Evolutionary conservation across 2,113 vertebrate species (phyloP).

Genomic region (Macheiramphus alcinus): DNA sequence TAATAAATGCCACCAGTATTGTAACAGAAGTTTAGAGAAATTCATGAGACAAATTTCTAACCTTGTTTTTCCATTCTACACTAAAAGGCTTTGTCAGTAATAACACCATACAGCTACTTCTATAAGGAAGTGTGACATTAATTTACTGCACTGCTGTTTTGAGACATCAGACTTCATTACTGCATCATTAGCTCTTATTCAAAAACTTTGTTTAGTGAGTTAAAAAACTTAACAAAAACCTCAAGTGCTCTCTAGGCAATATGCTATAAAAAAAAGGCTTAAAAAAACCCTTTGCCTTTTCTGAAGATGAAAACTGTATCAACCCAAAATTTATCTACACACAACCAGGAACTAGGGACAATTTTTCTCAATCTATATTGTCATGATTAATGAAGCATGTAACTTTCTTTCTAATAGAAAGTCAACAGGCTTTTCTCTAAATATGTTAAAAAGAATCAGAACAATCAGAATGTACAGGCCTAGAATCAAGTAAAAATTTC

Average conservation of each 20-base stretch:
- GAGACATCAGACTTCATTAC: background rate
- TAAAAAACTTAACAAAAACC: background rate
- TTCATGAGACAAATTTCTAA: background rate
- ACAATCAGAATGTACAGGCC: background rate
- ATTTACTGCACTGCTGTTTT: background rate
- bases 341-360: background rate
- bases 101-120: background rate
- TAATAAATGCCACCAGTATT: background rate
- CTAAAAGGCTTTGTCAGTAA: background rate
- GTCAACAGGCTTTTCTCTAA: background rate
- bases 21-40: background rate
- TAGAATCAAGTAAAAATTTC: background rate
- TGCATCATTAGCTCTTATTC: background rate
- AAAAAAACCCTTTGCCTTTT: background rate
- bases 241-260: background rate
- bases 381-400: background rate
- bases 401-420: background rate
- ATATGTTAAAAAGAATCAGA: background rate
- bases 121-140: fast-evolving
- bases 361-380: background rate
- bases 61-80: background rate
- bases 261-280: background rate
- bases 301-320: background rate
- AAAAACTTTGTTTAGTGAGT: background rate
- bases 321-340: background rate